Percentiles rank a stretch among this genome's conserved stretches.
phyloP scores from a whole-genome alignment of 2,888 invertebrate genomes.

The Iselma pallidipennis region DNA sequence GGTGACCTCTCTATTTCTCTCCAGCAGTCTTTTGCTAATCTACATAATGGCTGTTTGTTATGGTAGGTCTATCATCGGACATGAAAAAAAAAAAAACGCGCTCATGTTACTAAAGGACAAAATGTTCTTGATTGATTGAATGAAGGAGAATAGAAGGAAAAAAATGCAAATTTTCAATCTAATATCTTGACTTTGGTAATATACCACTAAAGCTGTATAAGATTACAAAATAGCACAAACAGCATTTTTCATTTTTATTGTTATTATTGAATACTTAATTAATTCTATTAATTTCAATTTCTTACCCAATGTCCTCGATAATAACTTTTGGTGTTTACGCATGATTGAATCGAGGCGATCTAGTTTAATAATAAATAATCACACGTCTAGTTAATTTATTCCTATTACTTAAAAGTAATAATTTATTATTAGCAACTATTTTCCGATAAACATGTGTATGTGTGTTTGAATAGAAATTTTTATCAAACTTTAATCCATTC shows the following conservation, averaged over 20 bases:
- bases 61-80: conserved; percentile 46
- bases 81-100: background rate
- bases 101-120: background rate
- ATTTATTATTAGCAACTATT: no score
- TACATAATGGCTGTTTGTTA: conserved; percentile 51
- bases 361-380: conserved; percentile 20
- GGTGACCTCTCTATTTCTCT: conserved; percentile 32
- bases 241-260: background rate
- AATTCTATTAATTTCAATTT: background rate
- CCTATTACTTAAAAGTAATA: conserved; percentile 18
- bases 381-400: conserved; percentile 21
- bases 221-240: background rate
- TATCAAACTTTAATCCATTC: no score
- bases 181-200: no score
- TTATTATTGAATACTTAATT: background rate
- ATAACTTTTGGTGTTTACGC: conserved; percentile 17
- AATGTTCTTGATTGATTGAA: background rate
- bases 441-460: no score
- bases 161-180: background rate
- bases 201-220: background rate
- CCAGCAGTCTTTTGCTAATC: conserved; percentile 22
- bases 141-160: background rate
- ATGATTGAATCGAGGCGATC: conserved; percentile 31
- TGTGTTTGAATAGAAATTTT: no score
- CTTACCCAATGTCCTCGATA: background rate